A percentile compares a stretch with the other conserved stretches of the same genome.
Conservation (phyloP, 2,797 vertebrate genomes). For the Dendrocincla fuliginosa region DNA sequence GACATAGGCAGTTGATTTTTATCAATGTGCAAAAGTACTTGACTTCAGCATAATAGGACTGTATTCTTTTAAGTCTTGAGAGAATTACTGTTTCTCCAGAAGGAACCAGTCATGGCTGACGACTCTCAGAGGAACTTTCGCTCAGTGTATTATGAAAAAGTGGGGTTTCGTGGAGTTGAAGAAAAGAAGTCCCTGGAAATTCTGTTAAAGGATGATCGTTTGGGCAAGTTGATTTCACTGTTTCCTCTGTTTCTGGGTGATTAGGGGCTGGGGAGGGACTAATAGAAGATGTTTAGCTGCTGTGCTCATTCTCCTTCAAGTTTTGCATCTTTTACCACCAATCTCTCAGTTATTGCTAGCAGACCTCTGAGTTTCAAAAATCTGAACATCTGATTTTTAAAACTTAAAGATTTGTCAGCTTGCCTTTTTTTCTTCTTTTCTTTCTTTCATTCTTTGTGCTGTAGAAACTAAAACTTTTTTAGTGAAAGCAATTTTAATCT, state of each 20-base stretch:
- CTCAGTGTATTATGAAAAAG: constrained; percentile 96
- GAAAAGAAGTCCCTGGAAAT: constrained; percentile 98
- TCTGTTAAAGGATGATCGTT: constrained; percentile 91
- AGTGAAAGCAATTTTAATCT: not conserved
- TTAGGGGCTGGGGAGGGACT: not conserved
- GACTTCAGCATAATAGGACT: not conserved
- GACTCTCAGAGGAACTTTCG: constrained; percentile 98
- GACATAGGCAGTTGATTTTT: not conserved
- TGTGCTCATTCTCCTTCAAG: not conserved
- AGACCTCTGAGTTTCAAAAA: not conserved
- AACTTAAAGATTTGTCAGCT: not conserved
- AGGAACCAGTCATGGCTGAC: constrained; percentile 84
- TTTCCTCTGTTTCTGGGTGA: not conserved
- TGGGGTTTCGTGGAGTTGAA: constrained; percentile 97
- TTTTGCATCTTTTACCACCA: not conserved
- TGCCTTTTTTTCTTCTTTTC: not conserved
- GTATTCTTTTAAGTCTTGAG: not conserved
- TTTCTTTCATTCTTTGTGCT: not conserved
- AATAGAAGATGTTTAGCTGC: not conserved
- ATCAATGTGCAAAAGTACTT: not conserved
- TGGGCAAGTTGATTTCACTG: constrained; percentile 79
- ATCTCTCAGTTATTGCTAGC: not conserved
- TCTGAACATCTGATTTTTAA: not conserved
- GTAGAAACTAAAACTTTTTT: not conserved
- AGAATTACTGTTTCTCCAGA: not conserved